A percentile compares a stretch with the other conserved stretches of the same genome.
phyloP scores from a whole-genome alignment of 2,888 invertebrate species.

The Cremastinae sp. region DNA sequence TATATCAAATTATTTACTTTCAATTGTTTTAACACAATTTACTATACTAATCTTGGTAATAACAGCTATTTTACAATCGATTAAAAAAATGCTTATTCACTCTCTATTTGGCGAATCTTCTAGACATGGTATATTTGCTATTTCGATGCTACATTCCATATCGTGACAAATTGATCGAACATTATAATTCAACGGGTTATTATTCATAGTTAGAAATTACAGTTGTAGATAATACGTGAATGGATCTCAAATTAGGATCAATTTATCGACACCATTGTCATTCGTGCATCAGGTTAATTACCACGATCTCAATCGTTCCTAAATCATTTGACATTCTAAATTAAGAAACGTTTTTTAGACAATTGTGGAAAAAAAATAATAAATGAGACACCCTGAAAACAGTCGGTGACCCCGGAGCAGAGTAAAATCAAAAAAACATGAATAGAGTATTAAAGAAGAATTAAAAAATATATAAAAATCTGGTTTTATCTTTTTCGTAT shows the following conservation, averaged over 20 bases:
- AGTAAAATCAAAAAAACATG: constrained; percentile 21
- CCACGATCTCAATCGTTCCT: constrained; percentile 33
- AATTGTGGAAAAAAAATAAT: not conserved
- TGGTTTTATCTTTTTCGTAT: constrained; percentile 63
- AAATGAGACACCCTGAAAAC: constrained; percentile 2
- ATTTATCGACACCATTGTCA: constrained; percentile 48
- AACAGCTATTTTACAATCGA: too few species aligned
- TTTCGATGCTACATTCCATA: too few species aligned
- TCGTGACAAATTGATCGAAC: constrained; percentile 15
- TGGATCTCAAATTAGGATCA: constrained; percentile 59
- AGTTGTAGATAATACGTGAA: constrained; percentile 41
- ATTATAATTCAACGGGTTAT: constrained; percentile 5
- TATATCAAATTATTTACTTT: too few species aligned
- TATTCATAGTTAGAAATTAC: constrained; percentile 19
- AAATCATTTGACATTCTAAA: not conserved
- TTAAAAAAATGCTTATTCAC: too few species aligned
- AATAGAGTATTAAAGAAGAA: constrained; percentile 46
- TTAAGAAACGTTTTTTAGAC: too few species aligned
- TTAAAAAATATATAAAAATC: constrained; percentile 47
- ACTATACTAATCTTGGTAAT: too few species aligned
- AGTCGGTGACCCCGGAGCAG: not conserved
- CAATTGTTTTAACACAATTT: not conserved
- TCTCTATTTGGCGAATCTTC: too few species aligned
- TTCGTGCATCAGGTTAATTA: constrained; percentile 46
- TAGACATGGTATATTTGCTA: too few species aligned